Evolutionary conservation across 2,888 invertebrate genomes (phyloP), one percentile per base, ranked within the genome.

Genomic region (Aelia acuminata): DNA sequence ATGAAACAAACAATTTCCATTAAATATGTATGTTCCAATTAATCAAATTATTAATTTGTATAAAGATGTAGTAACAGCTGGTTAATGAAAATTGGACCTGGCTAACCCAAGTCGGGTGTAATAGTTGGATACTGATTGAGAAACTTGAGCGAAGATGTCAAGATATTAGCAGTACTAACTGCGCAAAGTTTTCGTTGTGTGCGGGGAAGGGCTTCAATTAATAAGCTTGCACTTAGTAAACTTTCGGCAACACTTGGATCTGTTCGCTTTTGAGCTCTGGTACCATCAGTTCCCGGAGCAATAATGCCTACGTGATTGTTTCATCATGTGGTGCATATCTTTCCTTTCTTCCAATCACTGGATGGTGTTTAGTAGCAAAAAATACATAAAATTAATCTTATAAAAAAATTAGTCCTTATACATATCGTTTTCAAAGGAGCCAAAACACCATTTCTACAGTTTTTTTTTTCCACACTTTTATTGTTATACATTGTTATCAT

Each of bases 141-240:
- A 70, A 70, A 70, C 31, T 70, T 70, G 35, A 18, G 4, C 63
- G 18, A 70, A 70, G 63, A 63, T 63, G 63, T 35, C 31, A 35
- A 31, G 63, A 63, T 63, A 63, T 63, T 63, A 63, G 63, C 7
- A 31, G 63, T 31, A 63, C 63, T 63, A 63, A 63, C 63, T 63
- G 31, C 31, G 31, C 31, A 31, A 63, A 63, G 63, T 63, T 63
- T 63, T 63, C 63, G 63, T 31, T 0, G 35, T 18, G 63, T 35
- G 26, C 18, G 63, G 31, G 31, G 31, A 7, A 18, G 31, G 63
- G 63, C 35, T 20, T 70, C 31, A 35, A 70, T 70, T 70, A 70
- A 70, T 70, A 70, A 70, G 31, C 63, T 70, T 70, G 63, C 35
- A 70, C 63, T 70, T 70, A 35, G 7, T 70, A 70, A 70, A 70